Percentiles rank a stretch among this genome's conserved stretches.
Conservation (phyloP, 2,888 invertebrate species). For the Petrolisthes manimaculis region DNA sequence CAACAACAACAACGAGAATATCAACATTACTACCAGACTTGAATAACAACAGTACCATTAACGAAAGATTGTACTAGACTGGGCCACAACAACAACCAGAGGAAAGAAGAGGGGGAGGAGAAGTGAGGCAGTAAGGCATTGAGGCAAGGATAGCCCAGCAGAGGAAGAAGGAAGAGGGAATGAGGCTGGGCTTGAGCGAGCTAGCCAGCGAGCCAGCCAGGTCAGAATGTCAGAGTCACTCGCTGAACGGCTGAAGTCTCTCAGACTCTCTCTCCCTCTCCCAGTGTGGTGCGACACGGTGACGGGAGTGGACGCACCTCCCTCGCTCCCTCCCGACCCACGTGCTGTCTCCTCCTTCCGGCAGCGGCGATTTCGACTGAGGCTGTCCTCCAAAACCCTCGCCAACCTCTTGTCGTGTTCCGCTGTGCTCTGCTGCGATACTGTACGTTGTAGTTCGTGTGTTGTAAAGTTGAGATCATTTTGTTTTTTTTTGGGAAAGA, state of each 20-base stretch:
- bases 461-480: no score
- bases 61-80: neutral
- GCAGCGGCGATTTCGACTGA: conserved; percentile 3
- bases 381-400: neutral
- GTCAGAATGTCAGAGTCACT: neutral
- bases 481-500: no score
- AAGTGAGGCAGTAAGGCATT: neutral
- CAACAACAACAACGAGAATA: neutral
- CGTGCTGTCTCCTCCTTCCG: neutral
- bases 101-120: neutral
- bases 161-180: neutral
- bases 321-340: conserved; percentile 15
- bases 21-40: neutral
- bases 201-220: neutral
- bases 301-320: neutral
- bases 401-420: neutral
- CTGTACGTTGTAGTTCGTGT: no score
- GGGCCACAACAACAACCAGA: neutral
- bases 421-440: no score
- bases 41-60: neutral
- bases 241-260: neutral
- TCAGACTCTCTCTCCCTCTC: neutral
- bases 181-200: neutral
- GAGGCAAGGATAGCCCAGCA: neutral
- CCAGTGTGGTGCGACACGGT: conserved; percentile 13